These are phyloP conservation scores for Zapornia atra DNA, from an alignment of 2,113 vertebrate species.

Conservation along the genomic window DNA sequence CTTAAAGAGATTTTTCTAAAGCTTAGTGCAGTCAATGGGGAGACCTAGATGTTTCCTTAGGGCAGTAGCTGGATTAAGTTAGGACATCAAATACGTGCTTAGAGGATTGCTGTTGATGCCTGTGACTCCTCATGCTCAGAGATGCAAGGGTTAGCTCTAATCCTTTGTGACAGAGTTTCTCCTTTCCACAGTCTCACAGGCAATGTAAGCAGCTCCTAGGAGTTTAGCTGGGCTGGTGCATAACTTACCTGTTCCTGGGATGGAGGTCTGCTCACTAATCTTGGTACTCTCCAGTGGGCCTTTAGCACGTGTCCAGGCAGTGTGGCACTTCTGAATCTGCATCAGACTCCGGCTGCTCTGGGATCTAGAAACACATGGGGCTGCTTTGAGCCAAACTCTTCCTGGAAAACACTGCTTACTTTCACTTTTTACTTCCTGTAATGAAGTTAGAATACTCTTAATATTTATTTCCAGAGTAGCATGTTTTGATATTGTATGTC, in stretches of 20 bases:
- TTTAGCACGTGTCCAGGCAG: neutral
- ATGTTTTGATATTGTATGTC: neutral
- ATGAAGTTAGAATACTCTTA: neutral
- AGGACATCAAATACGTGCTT: accelerated
- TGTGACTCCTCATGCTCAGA: neutral
- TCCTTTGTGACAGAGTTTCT: neutral
- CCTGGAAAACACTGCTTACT: neutral
- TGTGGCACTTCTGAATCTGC: neutral
- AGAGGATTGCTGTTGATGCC: neutral
- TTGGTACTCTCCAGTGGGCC: neutral
- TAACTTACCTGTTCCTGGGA: neutral
- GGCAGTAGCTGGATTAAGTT: neutral
- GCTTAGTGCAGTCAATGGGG: neutral
- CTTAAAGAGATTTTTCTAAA: neutral
- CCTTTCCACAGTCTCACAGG: neutral
- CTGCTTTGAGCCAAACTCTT: neutral
- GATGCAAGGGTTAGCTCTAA: neutral
- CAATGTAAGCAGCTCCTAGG: neutral
- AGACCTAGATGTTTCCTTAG: neutral
- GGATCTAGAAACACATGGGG: too few relatives aligned
- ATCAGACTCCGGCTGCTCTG: neutral
- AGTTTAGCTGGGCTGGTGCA: neutral
- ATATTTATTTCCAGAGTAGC: neutral
- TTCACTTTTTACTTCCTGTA: neutral
- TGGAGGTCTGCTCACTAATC: neutral